Base-by-base conservation (phyloP, 2,888 invertebrate genomes). In the Xestia xanthographa region DNA sequence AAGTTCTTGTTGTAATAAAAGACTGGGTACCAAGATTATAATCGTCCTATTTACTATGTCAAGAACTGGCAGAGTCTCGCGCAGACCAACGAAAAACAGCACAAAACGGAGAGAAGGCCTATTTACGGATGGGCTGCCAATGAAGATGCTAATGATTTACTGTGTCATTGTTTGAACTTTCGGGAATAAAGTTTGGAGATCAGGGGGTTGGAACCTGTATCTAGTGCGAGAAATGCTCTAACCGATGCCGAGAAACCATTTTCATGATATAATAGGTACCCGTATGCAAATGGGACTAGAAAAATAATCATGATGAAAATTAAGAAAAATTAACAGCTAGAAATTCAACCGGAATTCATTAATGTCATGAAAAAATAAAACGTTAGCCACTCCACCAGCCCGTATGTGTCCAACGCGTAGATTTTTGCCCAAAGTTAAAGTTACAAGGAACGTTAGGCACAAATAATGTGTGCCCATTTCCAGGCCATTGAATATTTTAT, bases 401-500 rank as follows among this genome's bases (percentile, higher is more conserved):
- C 26, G 83, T 81, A 14, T 77, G 73, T 84, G 50, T 22, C 26
- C n/a, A 12, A 45, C 63, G 81, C 82, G 85, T 60, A 77, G 67
- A 75, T 84, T 86, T 87, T 83, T 86, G 74, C 78, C 79, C 82
- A 75, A 86, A 88, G 84, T 86, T 89, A 82, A 88, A 89, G 86
- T 91, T 90, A 91, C 86, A 85, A 83, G 88, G 74, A 82, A 81
- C 85, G 87, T 88, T 87, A 83, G 79, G 77, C 84, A 87, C 88
- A 75, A 85, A 86, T 89, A 88, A 89, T 85, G 87, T 84, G 81
- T 67, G 84, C 81, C 82, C 80, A 83, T 88, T 92, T 92, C 90
- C 88, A 79, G 86, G 76, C 87, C 90, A 88, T 87, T 92, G 92
- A 91, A 90, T 91, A 90, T 91, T 90, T 90, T 88, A 90, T 92